Evolutionary conservation across 64 coral and sea anemone species (phyloP), one percentile per base, ranked within the genome.

Genomic region (Pachyseris speciosa): DNA sequence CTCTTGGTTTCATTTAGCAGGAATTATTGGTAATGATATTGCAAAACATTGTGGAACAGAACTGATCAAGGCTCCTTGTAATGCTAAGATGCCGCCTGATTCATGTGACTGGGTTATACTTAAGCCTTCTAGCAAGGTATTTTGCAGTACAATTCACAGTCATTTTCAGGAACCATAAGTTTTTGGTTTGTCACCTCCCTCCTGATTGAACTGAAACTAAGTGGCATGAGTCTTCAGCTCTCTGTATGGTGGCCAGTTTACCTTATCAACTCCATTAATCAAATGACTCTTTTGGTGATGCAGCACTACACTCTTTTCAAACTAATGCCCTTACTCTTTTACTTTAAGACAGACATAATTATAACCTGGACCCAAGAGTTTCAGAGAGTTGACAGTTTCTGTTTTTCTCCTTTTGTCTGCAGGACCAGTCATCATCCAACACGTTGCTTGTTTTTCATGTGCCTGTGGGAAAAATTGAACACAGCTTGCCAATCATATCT

Each of bases 391-490:
- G 9, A 7, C 5, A 1, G 19, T 39, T 25, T 37, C 25, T 5
- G 7, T n/a, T 5, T 2, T 39, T 11, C 37, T 25, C 28, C 27
- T 61, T 39, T n/a, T n/a, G n/a, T n/a, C n/a, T 81, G 36, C 53
- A 81, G 77, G 22, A 39, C 31, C 19, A 34, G 6, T 43, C 40
- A 43, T n/a, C 26, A 12, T 45, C 71, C 9, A 45, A 27, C n/a
- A 47, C 2, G 2, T 17, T 22, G 13, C 53, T 81, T 39, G 77
- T 81, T 81, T 61, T 81, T 3, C 48, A 81, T 24, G 77, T 81
- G 16, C 52, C 77, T 61, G 53, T 81, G 39, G 77, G 77, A 81
- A 51, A 81, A 81, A 81, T 25, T 15, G 55, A 81, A 39, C 53
- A 81, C 30, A 26, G 29, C 8, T 81, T 30, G 77, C 53, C 53